Percentiles rank a stretch among this genome's conserved stretches.
Evolutionary conservation across 2,797 vertebrate species (phyloP).

Genomic region (Neomorphus geoffroyi): DNA sequence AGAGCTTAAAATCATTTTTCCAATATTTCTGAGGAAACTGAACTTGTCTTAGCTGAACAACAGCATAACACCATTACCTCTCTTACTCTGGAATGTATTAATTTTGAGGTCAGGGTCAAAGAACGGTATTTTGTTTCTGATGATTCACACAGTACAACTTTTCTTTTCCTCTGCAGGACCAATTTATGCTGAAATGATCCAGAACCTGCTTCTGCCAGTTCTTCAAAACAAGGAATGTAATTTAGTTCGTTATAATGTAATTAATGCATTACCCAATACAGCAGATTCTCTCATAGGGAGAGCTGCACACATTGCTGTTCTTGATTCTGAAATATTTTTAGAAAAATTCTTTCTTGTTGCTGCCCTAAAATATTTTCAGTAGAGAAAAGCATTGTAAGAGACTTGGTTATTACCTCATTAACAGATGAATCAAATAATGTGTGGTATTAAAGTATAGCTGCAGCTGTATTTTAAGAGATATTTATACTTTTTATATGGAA

Average conservation of each 20-base stretch:
- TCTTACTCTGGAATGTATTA: not conserved
- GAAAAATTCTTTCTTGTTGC: constrained; percentile 99
- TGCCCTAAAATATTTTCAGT: constrained; percentile 98
- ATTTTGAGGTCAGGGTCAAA: not conserved
- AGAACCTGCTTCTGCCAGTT: constrained; percentile 94
- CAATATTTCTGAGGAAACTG: not conserved
- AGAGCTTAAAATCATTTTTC: not conserved
- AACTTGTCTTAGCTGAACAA: not conserved
- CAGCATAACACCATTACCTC: not conserved
- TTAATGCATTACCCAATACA: constrained; percentile 97
- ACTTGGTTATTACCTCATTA: constrained; percentile 93
- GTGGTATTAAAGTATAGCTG: constrained; percentile 81
- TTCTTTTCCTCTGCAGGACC: constrained; percentile 82
- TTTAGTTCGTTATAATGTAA: constrained; percentile 95
- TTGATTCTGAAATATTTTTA: constrained; percentile 99
- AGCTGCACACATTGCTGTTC: constrained; percentile 97
- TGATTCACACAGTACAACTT: not conserved
- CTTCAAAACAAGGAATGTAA: constrained; percentile 96
- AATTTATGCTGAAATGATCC: constrained; percentile 98
- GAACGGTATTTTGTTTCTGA: not conserved
- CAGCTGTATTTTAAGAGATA: constrained; percentile 85
- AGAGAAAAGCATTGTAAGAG: constrained; percentile 76
- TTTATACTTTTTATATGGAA: constrained; percentile 87
- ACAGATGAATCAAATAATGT: constrained; percentile 81
- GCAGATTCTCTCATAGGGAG: constrained; percentile 97